Base-by-base conservation (phyloP, 2,113 vertebrate species). In the Rostratula benghalensis region DNA sequence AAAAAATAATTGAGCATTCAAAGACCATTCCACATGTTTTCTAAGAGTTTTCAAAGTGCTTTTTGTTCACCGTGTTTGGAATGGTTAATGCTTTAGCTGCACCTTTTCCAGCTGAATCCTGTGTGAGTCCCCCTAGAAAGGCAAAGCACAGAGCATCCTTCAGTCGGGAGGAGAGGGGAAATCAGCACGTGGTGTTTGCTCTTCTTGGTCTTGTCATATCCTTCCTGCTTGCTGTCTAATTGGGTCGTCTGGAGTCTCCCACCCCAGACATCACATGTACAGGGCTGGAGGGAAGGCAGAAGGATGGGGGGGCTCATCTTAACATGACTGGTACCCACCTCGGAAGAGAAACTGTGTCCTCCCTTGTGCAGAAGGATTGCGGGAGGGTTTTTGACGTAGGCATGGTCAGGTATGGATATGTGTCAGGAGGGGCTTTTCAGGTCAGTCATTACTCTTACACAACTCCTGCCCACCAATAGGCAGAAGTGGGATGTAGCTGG, bases 271-370 rank as follows among this genome's bases (percentile, higher is more conserved):
- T 11, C 5, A 0, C 1, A 4, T 21, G 24, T 28, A 27, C 39
- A 54, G 43, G 53, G 21, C 53, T 51, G 67, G 35, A 61, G 23
- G 24, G 41, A 61, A 46, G 60, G 56, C 77, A 67, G 53, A 56
- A 25, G 79, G 53, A 5, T 22, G 27, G 3, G 30, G 25, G 30
- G 11, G 10, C 37, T 73, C 69, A 43, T 56, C 69, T 23, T 15
- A 48, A 27, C 10, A 4, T 7, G 51, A 7, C 2, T 31, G 30
- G 24, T 68, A 67, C 11, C 0, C 0, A 0, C n/a, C 33, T 23
- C 27, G 78, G 87, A 35, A 63, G 24, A 59, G 41, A 73, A 57
- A 15, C 25, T 3, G 1, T 21, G 21, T n/a, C 43, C 16, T 39
- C 21, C 16, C 19, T 43, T 43, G 61, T 21, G 30, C 33, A 33